Conservation (phyloP, 2,888 invertebrate genomes). For the Plagodis pulveraria region DNA sequence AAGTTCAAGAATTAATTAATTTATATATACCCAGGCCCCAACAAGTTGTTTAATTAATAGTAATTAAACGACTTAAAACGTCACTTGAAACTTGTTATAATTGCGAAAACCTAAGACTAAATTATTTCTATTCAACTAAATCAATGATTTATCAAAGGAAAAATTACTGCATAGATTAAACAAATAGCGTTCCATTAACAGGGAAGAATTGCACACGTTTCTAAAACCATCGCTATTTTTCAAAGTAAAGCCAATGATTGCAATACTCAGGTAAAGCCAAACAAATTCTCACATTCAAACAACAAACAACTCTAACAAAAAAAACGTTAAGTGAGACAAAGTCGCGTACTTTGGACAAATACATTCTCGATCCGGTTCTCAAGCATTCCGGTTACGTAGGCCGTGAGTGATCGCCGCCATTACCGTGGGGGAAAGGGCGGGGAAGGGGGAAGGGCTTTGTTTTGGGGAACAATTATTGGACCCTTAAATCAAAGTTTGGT, state of each 20-base stretch:
- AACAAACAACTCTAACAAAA: constrained; percentile 42
- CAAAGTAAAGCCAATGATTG: constrained; percentile 22
- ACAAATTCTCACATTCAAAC: constrained; percentile 34
- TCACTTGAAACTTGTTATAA: no score
- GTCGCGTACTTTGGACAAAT: constrained; percentile 34
- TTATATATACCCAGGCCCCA: no score
- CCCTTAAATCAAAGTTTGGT: no score
- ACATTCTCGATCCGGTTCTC: constrained; percentile 26
- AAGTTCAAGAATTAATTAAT: no score
- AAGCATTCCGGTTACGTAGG: constrained; percentile 34
- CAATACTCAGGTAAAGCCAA: constrained; percentile 30
- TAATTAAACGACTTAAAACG: no score
- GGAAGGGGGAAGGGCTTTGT: constrained; percentile 8
- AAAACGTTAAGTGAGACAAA: constrained; percentile 43
- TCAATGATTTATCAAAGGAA: no score
- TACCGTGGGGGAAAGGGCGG: constrained; percentile 18
- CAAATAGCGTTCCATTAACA: no score
- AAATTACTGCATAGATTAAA: no score
- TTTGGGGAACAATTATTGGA: constrained; percentile 20
- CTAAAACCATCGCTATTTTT: constrained; percentile 3
- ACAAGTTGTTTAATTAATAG: no score
- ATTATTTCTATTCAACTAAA: no score
- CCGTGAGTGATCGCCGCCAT: constrained; percentile 40
- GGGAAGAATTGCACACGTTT: no score
- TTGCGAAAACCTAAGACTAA: no score